A percentile compares a stretch with the other conserved stretches of the same genome.
Conservation (phyloP, 2,113 vertebrate genomes). For the Toxotes chatareus region DNA sequence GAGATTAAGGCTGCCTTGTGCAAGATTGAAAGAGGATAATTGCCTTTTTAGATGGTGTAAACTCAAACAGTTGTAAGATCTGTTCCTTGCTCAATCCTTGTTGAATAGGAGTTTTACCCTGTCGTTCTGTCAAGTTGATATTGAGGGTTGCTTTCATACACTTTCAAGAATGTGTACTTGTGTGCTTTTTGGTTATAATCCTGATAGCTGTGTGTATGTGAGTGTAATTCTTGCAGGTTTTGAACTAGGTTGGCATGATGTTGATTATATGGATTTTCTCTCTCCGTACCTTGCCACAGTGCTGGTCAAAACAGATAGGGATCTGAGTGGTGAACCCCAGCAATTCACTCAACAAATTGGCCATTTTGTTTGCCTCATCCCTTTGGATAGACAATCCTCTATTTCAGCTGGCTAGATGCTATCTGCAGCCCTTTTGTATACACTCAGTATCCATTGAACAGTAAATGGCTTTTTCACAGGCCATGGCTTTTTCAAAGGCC, state of each 20-base stretch:
- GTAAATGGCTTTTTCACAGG: slow-evolving; percentile 71
- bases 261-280: slow-evolving; percentile 45
- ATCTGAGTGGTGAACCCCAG: slow-evolving; percentile 42
- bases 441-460: slow-evolving; percentile 49
- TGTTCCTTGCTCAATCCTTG: neutral
- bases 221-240: slow-evolving; percentile 8
- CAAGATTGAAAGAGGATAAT: slow-evolving; percentile 44
- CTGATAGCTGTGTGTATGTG: neutral
- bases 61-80: slow-evolving; percentile 8
- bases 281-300: neutral
- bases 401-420: slow-evolving; percentile 47
- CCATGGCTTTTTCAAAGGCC: slow-evolving; percentile 43
- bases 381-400: slow-evolving; percentile 64
- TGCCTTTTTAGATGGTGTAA: slow-evolving; percentile 45
- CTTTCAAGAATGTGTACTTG: neutral
- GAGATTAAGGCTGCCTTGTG: slow-evolving; percentile 57
- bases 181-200: neutral
- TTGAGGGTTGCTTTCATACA: slow-evolving; percentile 16
- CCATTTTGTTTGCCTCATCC: slow-evolving; percentile 69
- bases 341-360: slow-evolving; percentile 70
- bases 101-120: slow-evolving; percentile 1
- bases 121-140: neutral
- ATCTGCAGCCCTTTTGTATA: slow-evolving; percentile 62
- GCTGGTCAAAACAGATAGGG: slow-evolving; percentile 51
- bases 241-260: slow-evolving; percentile 29